Evolutionary conservation across 2,113 vertebrate genomes (phyloP), one percentile per base, ranked within the genome.

Genomic region (Sander vitreus): DNA sequence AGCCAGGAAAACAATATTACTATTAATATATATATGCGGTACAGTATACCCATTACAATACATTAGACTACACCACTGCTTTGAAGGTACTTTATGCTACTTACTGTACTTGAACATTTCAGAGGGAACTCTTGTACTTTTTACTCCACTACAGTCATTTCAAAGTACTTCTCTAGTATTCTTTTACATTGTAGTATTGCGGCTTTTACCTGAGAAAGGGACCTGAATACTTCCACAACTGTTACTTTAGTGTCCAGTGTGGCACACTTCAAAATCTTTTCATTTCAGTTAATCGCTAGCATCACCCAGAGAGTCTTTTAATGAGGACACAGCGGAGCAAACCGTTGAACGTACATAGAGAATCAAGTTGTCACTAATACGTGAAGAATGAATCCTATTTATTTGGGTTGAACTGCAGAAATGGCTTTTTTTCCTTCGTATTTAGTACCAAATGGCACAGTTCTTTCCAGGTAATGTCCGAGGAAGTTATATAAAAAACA

Each of bases 241-340:
- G 57, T 18, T 16, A 11, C n/a, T 36, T n/a, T 62, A 47, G 9
- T 11, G 45, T 51, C 12, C 6, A 21, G n/a, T 55, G 8, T 39
- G 23, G 51, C 51, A 43, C 68, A 55, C 33, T 71, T 43, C n/a
- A 43, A 71, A 71, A 6, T 71, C 21, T 47, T 15, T 72, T 72
- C 4, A 57, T 71, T 57, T 19, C 51, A 57, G 36, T 7, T 58
- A 47, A 72, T 58, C 6, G n/a, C 8, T 2, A 0, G 4, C 68
- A 0, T 54, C 50, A 5, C 67, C 65, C 13, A 11, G 50, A 45
- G 15, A 71, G 15, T 27, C 54, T 59, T 45, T 58, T 58, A 72
- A 72, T 72, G 39, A 72, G 54, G 69, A 30, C 69, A 10, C 54
- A 21, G 39, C 69, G 18, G 64, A 3, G 5, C 30, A 33, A 33